Base-by-base conservation (phyloP, 2,888 invertebrate species). In the Acleris laterana region DNA sequence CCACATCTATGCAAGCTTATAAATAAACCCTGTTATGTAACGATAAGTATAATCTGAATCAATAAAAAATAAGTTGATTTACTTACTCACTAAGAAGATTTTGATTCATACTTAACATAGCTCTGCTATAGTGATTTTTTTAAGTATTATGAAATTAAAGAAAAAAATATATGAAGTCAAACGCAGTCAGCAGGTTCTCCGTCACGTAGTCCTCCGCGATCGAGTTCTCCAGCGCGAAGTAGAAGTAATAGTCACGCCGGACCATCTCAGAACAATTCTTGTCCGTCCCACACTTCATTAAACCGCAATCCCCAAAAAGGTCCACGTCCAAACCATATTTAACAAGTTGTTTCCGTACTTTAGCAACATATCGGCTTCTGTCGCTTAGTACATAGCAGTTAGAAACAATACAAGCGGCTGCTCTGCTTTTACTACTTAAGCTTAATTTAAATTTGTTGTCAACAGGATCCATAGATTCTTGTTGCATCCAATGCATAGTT, bases 141-240 rank as follows among this genome's bases (percentile, higher is more conserved):
- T n/a, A n/a, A n/a, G n/a, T n/a, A n/a, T n/a, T n/a, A n/a, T n/a
- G n/a, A n/a, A n/a, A n/a, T n/a, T n/a, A n/a, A n/a, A n/a, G n/a
- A n/a, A n/a, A n/a, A n/a, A n/a, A n/a, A n/a, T n/a, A n/a, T n/a
- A n/a, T n/a, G n/a, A n/a, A n/a, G n/a, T n/a, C n/a, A n/a, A n/a
- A n/a, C n/a, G 20, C 20, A 20, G 22, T 22, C 22, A 22, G 22
- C 22, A 22, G 89, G 87, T 2, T 76, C 86, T 4, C 89, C 89
- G 59, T 69, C 20, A 88, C 22, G 68, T 62, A 89, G 58, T 69
- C 88, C 60, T 80, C 78, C 38, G 76, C 76, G 6, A 84, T 77
- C 0, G 88, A 82, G 67, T 88, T 88, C 68, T 89, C 88, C 59
- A 89, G 85, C 0, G 88, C 76, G 11, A 89, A 76, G 71, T 87